Base-by-base conservation (phyloP, 2,888 invertebrate species). In the Hedya salicella region DNA sequence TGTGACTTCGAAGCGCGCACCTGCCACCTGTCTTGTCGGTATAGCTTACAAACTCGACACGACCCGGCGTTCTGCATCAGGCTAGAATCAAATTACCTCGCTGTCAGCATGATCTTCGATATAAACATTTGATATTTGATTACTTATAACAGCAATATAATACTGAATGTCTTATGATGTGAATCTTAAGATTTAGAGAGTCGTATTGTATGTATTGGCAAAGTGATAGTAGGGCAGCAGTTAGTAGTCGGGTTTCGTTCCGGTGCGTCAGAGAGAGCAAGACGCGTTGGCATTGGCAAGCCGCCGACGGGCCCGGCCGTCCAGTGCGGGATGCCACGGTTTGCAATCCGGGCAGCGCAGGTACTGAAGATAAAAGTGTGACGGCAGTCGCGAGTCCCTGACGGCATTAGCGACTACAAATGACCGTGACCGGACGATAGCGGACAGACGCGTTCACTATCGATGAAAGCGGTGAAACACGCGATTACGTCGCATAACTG, bases 221-320 rank as follows among this genome's bases (percentile, higher is more conserved):
- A 83, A 88, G 89, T 87, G 88, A 89, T 88, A 90, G 89, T 90
- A 89, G 89, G 89, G 82, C 91, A 87, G 74, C 75, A 73, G 79
- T 79, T 79, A 75, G 78, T 76, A 80, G 78, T 79, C 81, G 78
- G 78, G 78, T 84, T 81, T 80, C 80, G 82, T 82, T 86, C 81
- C 81, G 85, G 81, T 75, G 81, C 77, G 82, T 79, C 78, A 80
- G 82, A 85, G 82, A 83, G 83, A 83, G 83, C 73, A 74, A 50
- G 75, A 77, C 73, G 75, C 74, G 71, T 73, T 76, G 79, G 77
- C 76, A 25, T n/a, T n/a, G n/a, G n/a, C n/a, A 75, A 70, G 74
- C 70, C 68, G 76, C 72, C 73, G 73, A 69, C 44, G 32, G 8
- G 70, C 65, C 68, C 67, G 61, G 57, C 69, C 66, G 62, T 68